Percentiles rank a stretch among this genome's conserved stretches.
These are phyloP conservation scores for Sorex fumeus DNA, from an alignment of 2,113 vertebrate genomes.

Conservation along the genomic window DNA sequence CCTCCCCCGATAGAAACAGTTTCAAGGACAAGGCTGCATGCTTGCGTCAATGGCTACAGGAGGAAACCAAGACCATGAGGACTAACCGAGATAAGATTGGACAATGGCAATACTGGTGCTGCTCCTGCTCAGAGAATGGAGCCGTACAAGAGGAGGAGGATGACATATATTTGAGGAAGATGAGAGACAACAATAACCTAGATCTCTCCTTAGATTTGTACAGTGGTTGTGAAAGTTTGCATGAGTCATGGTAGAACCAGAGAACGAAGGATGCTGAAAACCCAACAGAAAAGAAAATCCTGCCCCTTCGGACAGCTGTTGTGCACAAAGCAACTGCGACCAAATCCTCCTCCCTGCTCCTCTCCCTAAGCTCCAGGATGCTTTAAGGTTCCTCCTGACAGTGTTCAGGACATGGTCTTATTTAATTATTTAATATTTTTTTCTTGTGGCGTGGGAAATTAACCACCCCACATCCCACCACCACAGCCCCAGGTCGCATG, in stretches of 20 bases:
- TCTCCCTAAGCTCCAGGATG: neutral
- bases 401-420: neutral
- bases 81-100: neutral
- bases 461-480: too few relatives aligned
- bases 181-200: neutral
- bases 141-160: neutral
- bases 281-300: neutral
- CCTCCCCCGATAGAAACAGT: too few relatives aligned
- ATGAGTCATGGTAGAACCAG: neutral
- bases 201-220: neutral
- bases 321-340: neutral
- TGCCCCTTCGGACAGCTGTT: neutral
- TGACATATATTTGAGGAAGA: neutral
- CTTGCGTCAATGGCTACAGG: neutral
- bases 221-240: neutral
- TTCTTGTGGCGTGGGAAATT: too few relatives aligned
- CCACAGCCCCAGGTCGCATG: too few relatives aligned
- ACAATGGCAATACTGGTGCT: neutral
- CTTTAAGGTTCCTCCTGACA: neutral
- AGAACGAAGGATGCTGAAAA: neutral
- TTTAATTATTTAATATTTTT: too few relatives aligned
- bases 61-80: neutral
- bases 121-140: neutral
- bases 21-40: neutral
- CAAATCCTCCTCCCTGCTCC: neutral